Evolutionary conservation across 2,888 invertebrate genomes (phyloP), one percentile per base, ranked within the genome.

Genomic region (Atrina japonica): DNA sequence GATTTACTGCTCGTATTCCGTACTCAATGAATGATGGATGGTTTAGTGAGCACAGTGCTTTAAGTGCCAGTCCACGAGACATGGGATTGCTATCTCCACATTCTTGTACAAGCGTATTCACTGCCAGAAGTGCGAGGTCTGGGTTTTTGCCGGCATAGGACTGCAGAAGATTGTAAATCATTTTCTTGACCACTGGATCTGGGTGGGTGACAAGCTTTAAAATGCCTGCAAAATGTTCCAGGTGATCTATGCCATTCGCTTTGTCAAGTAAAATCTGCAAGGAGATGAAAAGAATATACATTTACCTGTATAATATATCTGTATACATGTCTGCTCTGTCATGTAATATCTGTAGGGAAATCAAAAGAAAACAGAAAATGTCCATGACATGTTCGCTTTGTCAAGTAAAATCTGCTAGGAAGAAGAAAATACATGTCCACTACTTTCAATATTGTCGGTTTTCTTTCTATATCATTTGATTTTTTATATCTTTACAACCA

Each of bases 71-170:
- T 21, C 83, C 88, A 56, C 90, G 79, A 0, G 88, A 68, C 75
- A 86, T 83, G 11, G 90, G 90, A 67, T 88, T 89, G 55, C 89
- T 83, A 63, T 89, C 88, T 18, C 77, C 41, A 58, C 85, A 83
- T 77, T 90, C 89, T 61, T 86, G 87, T 9, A 87, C 63, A 21
- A 90, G 80, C 0, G 88, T 88, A 77, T 89, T 90, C 0, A 88
- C 83, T 14, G 87, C 88, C n/a, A 90, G 77, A 14, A 90, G 72
- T 35, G 84, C 78, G 18, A 85, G 75, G 47, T 88, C 88, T 11
- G 83, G 79, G 50, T 81, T 69, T 16, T 76, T 66, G 29, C 74
- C 70, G 41, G 82, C 75, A 45, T 83, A 75, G 29, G 76, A 72
- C 7, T 74, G 60, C 35, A 88, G 63, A 50, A 85, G 80, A 52